phyloP scores from a whole-genome alignment of 2,797 vertebrate genomes.

The Syngnathus acus region DNA sequence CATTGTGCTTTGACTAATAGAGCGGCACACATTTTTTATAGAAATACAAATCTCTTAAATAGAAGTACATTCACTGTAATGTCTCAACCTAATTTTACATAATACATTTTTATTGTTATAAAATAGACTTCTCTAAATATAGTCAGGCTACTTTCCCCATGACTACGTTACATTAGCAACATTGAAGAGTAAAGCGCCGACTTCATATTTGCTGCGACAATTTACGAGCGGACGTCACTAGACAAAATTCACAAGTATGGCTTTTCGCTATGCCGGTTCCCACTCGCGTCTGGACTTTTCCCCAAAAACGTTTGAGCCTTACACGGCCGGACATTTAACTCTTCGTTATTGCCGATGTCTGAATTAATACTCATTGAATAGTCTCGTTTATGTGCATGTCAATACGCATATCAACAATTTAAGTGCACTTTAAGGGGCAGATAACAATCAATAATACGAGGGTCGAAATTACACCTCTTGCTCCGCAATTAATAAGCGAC shows the following conservation, averaged over 20 bases:
- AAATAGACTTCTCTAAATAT: conserved; percentile 64
- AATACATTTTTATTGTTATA: conserved; percentile 55
- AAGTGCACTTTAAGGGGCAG: conserved; percentile 70
- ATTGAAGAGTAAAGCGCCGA: conserved; percentile 27
- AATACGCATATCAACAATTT: conserved; percentile 24
- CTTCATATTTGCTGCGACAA: conserved; percentile 26
- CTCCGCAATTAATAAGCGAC: background rate
- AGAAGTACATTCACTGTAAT: conserved; percentile 67
- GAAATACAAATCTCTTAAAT: conserved; percentile 62
- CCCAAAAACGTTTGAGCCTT: background rate
- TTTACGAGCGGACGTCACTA: conserved; percentile 11
- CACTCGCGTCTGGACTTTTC: conserved; percentile 18
- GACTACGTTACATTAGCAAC: conserved; percentile 43
- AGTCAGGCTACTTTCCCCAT: conserved; percentile 53
- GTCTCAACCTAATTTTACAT: conserved; percentile 50
- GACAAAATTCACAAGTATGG: conserved; percentile 49
- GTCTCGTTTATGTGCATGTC: background rate
- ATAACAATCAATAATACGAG: conserved; percentile 23
- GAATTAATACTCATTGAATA: conserved; percentile 24
- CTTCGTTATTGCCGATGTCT: conserved; percentile 42
- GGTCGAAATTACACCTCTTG: background rate
- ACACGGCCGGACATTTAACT: background rate
- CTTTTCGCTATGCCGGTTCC: conserved; percentile 54
- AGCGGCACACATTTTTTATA: conserved; percentile 49
- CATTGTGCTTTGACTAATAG: conserved; percentile 71